Conservation (phyloP, 2,113 vertebrate genomes). For the Xenopus borealis region DNA sequence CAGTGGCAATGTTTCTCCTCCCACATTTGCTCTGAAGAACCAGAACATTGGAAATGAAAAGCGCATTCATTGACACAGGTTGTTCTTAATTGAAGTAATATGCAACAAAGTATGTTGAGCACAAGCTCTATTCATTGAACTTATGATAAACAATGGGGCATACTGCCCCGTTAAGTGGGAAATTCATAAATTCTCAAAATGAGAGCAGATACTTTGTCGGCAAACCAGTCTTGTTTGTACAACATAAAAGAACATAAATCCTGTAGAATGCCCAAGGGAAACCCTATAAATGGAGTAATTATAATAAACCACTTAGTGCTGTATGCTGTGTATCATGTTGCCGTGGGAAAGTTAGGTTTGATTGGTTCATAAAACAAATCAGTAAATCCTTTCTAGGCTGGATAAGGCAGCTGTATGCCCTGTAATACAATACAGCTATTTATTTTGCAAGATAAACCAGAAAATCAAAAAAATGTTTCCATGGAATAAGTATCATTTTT, state of each 20-base stretch:
- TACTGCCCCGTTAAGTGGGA: too few relatives aligned
- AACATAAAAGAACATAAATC: constrained; percentile 61
- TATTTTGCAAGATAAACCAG: constrained; percentile 35
- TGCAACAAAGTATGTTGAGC: too few relatives aligned
- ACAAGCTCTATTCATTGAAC: too few relatives aligned
- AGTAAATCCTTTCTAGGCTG: constrained; percentile 58
- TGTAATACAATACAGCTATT: constrained; percentile 52
- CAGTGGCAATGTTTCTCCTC: too few relatives aligned
- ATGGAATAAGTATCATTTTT: too few relatives aligned
- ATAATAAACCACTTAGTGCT: constrained; percentile 54
- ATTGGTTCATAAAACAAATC: constrained; percentile 56
- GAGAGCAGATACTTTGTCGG: constrained; percentile 55
- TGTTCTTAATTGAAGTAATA: too few relatives aligned
- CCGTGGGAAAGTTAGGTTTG: constrained; percentile 55
- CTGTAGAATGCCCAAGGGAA: constrained; percentile 49
- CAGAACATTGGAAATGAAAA: too few relatives aligned
- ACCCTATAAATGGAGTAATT: constrained; percentile 50
- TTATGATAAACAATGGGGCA: too few relatives aligned
- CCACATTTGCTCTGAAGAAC: too few relatives aligned
- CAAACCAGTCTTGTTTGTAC: constrained; percentile 57
- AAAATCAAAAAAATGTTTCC: too few relatives aligned
- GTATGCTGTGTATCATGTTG: constrained; percentile 53
- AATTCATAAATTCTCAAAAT: constrained; percentile 48
- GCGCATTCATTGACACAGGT: too few relatives aligned
- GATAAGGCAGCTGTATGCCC: constrained; percentile 37